These are phyloP conservation scores for Phalacrocorax carbo DNA, from an alignment of 2,113 vertebrate genomes.

Conservation along the genomic window DNA sequence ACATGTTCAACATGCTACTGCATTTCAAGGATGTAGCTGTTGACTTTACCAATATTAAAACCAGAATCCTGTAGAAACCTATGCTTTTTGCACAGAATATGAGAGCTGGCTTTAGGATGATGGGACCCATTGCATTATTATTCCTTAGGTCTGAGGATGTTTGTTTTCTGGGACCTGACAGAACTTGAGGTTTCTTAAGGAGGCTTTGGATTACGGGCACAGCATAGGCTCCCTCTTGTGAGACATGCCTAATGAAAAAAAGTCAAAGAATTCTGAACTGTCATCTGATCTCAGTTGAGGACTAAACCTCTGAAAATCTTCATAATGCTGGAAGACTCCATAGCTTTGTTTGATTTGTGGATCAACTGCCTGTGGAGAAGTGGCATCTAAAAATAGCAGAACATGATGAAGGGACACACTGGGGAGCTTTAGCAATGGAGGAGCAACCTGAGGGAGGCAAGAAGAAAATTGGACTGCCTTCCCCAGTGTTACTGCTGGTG, in stretches of 20 bases:
- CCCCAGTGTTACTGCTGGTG: neutral
- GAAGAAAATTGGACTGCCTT: conserved; percentile 41
- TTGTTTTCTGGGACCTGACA: conserved; percentile 20
- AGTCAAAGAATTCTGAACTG: conserved; percentile 34
- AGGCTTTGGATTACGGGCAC: conserved; percentile 27
- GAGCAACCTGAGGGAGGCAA: conserved; percentile 22
- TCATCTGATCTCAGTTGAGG: conserved; percentile 10
- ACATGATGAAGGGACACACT: neutral
- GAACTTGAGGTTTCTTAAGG: conserved; percentile 5
- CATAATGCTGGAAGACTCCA: neutral
- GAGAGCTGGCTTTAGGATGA: neutral
- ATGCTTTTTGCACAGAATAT: neutral
- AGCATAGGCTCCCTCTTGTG: conserved; percentile 30
- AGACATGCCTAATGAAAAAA: conserved; percentile 13
- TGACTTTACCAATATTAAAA: neutral
- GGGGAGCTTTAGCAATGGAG: neutral
- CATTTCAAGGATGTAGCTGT: neutral
- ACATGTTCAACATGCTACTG: neutral
- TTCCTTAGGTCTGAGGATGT: neutral
- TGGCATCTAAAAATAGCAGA: conserved; percentile 56
- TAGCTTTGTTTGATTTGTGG: conserved; percentile 34
- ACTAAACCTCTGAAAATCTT: conserved; percentile 27
- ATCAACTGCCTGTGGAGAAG: conserved; percentile 61
- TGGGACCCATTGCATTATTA: neutral
- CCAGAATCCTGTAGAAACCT: neutral